Evolutionary conservation across 2,113 vertebrate species (phyloP), one percentile per base, ranked within the genome.

Genomic region (Narcine bancroftii): DNA sequence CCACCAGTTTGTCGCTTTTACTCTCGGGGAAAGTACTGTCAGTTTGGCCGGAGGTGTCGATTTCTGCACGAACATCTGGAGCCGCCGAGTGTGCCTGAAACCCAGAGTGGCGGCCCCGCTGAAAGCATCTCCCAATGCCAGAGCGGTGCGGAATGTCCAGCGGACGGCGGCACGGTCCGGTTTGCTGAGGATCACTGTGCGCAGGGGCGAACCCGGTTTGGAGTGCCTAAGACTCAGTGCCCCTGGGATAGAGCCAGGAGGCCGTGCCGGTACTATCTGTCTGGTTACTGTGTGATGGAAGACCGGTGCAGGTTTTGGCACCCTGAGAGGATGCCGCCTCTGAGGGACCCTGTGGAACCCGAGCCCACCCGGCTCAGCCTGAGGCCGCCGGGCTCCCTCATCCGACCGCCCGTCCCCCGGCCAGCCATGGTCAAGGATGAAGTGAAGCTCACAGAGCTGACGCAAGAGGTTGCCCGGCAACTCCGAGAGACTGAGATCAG

Each of bases 211-310:
- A 11, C 39, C 0, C 36, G 42, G 11, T 45, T 47, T 1, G 63
- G 63, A 39, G 2, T 21, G 11, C 63, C 89, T 42, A 91, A 91
- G n/a, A 89, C 42, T n/a, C 92, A 93, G 11, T 92, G 39, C 42
- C 93, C 63, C 42, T 69, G 36, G 65, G 83, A 92, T 9, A 92
- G 87, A 92, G 81, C 93, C 1, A 91, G 92, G 33, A 95, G 94
- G 36, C 93, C 95, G 6, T 97, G 97, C 92, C 95, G 95, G 56
- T 97, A 96, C 94, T 97, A 96, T 89, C 93, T 96, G 0, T 95
- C 96, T n/a, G 97, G 97, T 56, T 94, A 95, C 94, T 97, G 97
- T 92, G 92, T 94, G 39, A 96, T 96, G 96, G 97, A 97, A 63
- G 95, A 95, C 50, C 93, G 95, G 81, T 97, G 97, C 93, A 96